Conservation (phyloP, 2,113 vertebrate genomes). For the Nerophis lumbriciformis region DNA sequence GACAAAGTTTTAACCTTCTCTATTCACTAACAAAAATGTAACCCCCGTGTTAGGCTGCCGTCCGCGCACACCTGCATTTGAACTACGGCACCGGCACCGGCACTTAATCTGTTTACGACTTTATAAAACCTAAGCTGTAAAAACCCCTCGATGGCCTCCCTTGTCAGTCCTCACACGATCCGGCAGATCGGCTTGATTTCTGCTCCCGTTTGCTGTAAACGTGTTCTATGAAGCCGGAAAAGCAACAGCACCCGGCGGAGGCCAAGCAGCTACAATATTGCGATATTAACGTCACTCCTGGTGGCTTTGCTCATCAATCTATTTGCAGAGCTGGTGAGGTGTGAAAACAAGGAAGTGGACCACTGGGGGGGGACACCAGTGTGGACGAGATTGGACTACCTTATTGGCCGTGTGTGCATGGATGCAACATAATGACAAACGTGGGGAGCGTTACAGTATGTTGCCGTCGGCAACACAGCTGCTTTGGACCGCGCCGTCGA, state of each 20-base stretch:
- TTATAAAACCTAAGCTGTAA: slow-evolving; percentile 37
- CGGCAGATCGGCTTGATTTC: neutral
- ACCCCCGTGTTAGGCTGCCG: neutral
- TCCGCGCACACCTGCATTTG: slow-evolving; percentile 17
- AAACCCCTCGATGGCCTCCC: slow-evolving; percentile 2
- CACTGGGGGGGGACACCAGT: slow-evolving; percentile 7
- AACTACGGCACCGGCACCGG: slow-evolving; percentile 12
- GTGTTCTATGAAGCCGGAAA: neutral
- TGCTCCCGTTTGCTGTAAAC: slow-evolving; percentile 5
- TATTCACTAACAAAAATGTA: too few species aligned
- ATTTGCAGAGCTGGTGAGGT: slow-evolving; percentile 19
- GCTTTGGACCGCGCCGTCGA: slow-evolving; percentile 16
- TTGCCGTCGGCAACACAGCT: slow-evolving; percentile 31
- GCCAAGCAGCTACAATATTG: neutral
- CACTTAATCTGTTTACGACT: slow-evolving; percentile 24
- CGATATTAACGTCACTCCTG: slow-evolving; percentile 22
- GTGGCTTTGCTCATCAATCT: slow-evolving; percentile 36
- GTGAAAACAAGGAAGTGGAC: slow-evolving; percentile 17
- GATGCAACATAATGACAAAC: slow-evolving; percentile 45
- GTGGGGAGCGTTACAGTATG: slow-evolving; percentile 17
- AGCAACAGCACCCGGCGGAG: slow-evolving; percentile 9
- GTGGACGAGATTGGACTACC: slow-evolving; percentile 10
- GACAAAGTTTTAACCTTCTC: too few species aligned
- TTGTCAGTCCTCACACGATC: slow-evolving; percentile 7
- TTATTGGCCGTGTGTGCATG: slow-evolving; percentile 34